A percentile compares a stretch with the other conserved stretches of the same genome.
phyloP scores from a whole-genome alignment of 2,797 vertebrate genomes.

The Alosa sapidissima region DNA sequence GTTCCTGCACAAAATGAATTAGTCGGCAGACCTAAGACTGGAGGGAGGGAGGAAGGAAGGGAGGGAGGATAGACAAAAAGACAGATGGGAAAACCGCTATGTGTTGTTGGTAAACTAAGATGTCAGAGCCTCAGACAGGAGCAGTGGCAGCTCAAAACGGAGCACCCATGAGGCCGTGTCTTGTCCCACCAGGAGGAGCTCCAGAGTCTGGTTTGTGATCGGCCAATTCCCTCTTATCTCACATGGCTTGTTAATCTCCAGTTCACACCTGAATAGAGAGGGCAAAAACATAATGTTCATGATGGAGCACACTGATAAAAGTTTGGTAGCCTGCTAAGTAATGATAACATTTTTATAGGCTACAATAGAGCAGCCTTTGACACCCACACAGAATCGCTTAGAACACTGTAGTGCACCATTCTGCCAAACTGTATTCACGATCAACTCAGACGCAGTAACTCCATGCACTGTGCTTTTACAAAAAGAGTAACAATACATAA shows the following conservation, averaged over 20 bases:
- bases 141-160: too few species aligned
- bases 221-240: too few species aligned
- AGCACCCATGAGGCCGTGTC: too few species aligned
- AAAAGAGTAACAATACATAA: background rate
- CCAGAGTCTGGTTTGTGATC: too few species aligned
- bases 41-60: too few species aligned
- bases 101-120: background rate
- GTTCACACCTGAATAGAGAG: background rate
- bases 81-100: too few species aligned
- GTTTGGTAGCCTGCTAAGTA: background rate
- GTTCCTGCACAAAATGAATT: too few species aligned
- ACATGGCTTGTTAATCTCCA: background rate
- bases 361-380: background rate
- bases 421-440: too few species aligned
- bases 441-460: background rate
- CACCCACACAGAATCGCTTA: background rate
- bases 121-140: background rate
- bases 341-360: background rate
- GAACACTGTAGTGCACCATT: background rate
- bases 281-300: background rate
- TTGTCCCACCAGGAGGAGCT: too few species aligned
- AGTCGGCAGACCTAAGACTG: too few species aligned
- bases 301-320: too few species aligned
- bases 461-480: background rate
- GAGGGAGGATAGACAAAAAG: too few species aligned